Conservation (phyloP, 2,113 vertebrate species). For the Corythoichthys intestinalis region DNA sequence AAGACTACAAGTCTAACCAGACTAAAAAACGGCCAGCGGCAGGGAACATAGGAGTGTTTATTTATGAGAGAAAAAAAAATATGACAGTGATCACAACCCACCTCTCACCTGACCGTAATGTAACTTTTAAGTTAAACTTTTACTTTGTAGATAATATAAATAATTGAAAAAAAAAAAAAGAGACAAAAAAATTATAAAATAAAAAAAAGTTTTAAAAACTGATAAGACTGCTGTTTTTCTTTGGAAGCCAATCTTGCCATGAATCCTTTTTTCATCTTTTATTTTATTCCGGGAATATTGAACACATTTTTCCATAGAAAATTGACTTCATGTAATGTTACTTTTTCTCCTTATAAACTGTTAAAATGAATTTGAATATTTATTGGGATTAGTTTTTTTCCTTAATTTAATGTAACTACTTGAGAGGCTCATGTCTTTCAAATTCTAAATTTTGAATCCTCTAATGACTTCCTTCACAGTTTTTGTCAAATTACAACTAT, state of each 20-base stretch:
- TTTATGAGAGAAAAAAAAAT: conserved; percentile 87
- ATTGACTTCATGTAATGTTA: no score
- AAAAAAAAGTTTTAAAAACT: conserved; percentile 99
- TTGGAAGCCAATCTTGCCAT: background rate
- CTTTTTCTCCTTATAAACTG: no score
- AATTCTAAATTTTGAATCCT: no score
- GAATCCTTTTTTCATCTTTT: background rate
- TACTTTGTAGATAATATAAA: conserved; percentile 99
- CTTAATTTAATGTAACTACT: no score
- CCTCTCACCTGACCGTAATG: conserved; percentile 86
- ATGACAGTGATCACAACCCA: conserved; percentile 80
- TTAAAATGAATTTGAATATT: no score
- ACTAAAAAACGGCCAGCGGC: conserved; percentile 77
- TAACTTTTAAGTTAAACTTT: conserved; percentile 99
- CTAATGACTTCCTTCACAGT: no score
- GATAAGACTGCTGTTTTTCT: conserved; percentile 40
- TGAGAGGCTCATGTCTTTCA: no score
- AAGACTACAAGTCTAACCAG: conserved; percentile 83
- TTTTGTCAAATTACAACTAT: no score
- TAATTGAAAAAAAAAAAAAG: conserved; percentile 84
- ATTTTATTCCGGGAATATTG: no score
- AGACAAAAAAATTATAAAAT: conserved; percentile 98
- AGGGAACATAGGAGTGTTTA: conserved; percentile 81
- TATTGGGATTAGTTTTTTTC: no score
- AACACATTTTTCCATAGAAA: no score